Base-by-base conservation (phyloP, 2,888 invertebrate genomes). In the Oegoconia quadripuncta region DNA sequence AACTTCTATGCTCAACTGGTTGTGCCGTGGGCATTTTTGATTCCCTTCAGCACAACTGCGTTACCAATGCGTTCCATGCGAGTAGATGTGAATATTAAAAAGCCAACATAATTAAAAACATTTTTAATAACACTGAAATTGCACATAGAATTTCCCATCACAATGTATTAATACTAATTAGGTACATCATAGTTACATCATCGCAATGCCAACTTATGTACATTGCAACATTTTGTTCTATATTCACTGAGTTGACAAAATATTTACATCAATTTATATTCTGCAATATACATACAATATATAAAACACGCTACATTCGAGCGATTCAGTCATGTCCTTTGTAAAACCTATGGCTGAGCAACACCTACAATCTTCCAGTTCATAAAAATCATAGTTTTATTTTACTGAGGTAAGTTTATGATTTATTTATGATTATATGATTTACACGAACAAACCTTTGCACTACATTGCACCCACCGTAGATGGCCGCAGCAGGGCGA, bases 121-220 rank as follows among this genome's bases (percentile, higher is more conserved):
- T 56, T 63, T 80, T 80, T 76, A 82, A 53, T 82, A 79, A 78
- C 76, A 83, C 69, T 75, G 74, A 71, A 72, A 71, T 63, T 71
- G 63, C 69, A 78, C 79, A 66, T 65, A 63, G 46, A 75, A 74
- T 79, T 76, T 81, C 64, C 74, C 80, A 74, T 78, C 74, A 80
- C 77, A 74, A 63, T 56, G 45, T 48, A 51, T 54, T 68, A 74
- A 74, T 75, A 80, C 71, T 77, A 75, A 63, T 64, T 26, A 26
- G 74, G 72, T 79, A 76, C 74, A 67, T 50, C 53, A 64, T 55
- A 62, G 61, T 66, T 64, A 69, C 64, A 73, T 59, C 53, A 69
- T 60, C 62, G 59, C 64, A 67, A 68, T 67, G 61, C 56, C 56
- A 64, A 64, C 60, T 61, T 65, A 53, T 63, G 60, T 59, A 64